Evolutionary conservation across 2,888 invertebrate genomes (phyloP).

Genomic region (Eumacrocentrus americanus): DNA sequence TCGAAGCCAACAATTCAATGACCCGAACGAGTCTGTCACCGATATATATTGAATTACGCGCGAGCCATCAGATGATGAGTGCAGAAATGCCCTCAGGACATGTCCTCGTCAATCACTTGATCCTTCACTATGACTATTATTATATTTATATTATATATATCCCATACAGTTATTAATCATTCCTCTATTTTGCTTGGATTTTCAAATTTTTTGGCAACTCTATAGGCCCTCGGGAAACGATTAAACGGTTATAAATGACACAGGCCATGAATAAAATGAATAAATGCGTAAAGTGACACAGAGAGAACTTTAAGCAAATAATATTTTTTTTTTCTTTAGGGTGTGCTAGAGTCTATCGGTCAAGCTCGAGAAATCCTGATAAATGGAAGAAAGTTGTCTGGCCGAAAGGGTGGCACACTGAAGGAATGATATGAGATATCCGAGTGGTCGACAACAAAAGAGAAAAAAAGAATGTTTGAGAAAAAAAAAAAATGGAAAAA

Average conservation of each 20-base stretch:
- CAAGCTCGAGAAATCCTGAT: conserved; percentile 57
- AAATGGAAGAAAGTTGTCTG: conserved; percentile 52
- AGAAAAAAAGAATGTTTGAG: not conserved
- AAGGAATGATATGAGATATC: conserved; percentile 5
- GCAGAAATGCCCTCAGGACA: conserved; percentile 17
- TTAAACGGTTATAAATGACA: not conserved
- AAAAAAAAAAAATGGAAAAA: conserved; percentile 15
- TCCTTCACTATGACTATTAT: not conserved
- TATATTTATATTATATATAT: too few species aligned
- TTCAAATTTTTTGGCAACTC: not conserved
- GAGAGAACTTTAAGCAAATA: not conserved
- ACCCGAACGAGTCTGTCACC: conserved; percentile 45
- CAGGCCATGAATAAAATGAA: not conserved
- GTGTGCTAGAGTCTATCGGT: conserved; percentile 43
- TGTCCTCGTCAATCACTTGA: conserved; percentile 12
- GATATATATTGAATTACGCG: conserved; percentile 45
- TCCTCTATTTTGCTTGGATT: too few species aligned
- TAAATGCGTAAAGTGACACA: not conserved
- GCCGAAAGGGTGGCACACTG: conserved; percentile 29
- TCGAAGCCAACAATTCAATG: conserved; percentile 42
- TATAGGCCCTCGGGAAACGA: not conserved
- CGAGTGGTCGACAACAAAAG: conserved; percentile 18
- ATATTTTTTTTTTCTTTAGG: not conserved
- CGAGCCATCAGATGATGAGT: too few species aligned
- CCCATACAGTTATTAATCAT: not conserved